Evolutionary conservation across 2,797 vertebrate genomes (phyloP), one percentile per base, ranked within the genome.

Genomic region (Apogon talboti): DNA sequence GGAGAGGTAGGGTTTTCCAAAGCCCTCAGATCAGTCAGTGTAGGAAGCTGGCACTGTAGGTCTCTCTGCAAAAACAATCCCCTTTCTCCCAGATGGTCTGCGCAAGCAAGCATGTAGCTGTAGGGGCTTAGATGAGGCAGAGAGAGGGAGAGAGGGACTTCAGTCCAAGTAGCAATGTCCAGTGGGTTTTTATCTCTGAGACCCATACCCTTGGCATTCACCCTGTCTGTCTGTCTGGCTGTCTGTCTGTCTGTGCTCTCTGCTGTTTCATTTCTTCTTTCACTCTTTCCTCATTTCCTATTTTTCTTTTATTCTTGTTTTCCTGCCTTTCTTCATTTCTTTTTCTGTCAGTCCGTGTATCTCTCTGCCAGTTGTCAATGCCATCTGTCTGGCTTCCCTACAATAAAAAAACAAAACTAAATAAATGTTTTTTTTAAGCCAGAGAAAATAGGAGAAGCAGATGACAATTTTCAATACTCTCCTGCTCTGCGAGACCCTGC

Each of bases 11-110:
- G 43, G 69, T 59, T 75, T 69, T 76, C 61, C 70, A 83, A 67
- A 72, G 55, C 71, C 24, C 33, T 18, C 51, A 49, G 72, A 81
- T 83, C 82, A 78, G 69, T 70, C 52, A 24, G 60, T 53, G 63
- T 67, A 68, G 68, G 80, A 81, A 75, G 69, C 72, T 81, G 79
- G 75, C 76, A 75, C 15, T 15, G n/a, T 1, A 48, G 42, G 9
- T 46, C 55, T 66, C 66, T 46, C 62, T 57, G 68, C 73, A 79
- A 18, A 81, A 79, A 82, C 79, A 66, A 75, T 77, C 72, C 74
- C 45, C 46, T 46, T 14, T 50, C 58, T 79, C 65, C 79, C 81
- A 79, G 79, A 85, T 85, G 87, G 75, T 74, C 59, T 35, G 54
- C 40, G 15, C 78, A 51, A 37, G 66, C 48, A 7, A 59, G 74